These are phyloP conservation scores for Cyphomyrus plagiostoma DNA, from an alignment of 2,113 vertebrate species.

Conservation along the genomic window DNA sequence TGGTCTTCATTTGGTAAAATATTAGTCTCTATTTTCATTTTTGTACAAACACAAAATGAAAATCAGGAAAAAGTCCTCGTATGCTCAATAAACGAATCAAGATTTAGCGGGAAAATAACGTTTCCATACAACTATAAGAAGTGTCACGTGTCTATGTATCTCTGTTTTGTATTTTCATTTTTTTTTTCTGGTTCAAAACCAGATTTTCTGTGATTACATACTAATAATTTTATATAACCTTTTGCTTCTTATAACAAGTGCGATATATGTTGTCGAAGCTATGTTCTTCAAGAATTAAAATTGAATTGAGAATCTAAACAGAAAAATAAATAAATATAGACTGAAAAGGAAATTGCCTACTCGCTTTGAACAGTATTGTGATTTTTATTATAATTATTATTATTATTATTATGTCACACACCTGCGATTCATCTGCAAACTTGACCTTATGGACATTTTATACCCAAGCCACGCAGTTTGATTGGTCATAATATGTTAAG, in stretches of 20 bases:
- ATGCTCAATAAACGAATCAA: constrained; percentile 89
- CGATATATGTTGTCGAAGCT: constrained; percentile 98
- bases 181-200: constrained; percentile 99
- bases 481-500: constrained; percentile 57
- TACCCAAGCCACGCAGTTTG: constrained; percentile 54
- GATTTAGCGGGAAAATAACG: constrained; percentile 91
- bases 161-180: constrained; percentile 95
- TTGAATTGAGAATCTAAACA: constrained; percentile 98
- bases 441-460: constrained; percentile 69
- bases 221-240: constrained; percentile 99
- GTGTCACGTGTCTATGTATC: constrained; percentile 99
- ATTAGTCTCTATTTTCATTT: constrained; percentile 99
- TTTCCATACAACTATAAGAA: constrained; percentile 99
- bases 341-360: constrained; percentile 79
- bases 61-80: constrained; percentile 77
- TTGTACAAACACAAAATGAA: constrained; percentile 64
- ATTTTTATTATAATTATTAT: constrained; percentile 11
- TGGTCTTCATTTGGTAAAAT: constrained; percentile 99
- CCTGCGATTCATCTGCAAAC: constrained; percentile 63
- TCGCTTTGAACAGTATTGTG: constrained; percentile 76
- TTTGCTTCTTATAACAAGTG: constrained; percentile 99
- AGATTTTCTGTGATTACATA: constrained; percentile 99
- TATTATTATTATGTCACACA: constrained; percentile 52
- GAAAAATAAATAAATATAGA: constrained; percentile 92
- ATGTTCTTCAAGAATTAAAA: constrained; percentile 99